Base-by-base conservation (phyloP, 2,888 invertebrate species). In the Erpobdella octoculata region DNA sequence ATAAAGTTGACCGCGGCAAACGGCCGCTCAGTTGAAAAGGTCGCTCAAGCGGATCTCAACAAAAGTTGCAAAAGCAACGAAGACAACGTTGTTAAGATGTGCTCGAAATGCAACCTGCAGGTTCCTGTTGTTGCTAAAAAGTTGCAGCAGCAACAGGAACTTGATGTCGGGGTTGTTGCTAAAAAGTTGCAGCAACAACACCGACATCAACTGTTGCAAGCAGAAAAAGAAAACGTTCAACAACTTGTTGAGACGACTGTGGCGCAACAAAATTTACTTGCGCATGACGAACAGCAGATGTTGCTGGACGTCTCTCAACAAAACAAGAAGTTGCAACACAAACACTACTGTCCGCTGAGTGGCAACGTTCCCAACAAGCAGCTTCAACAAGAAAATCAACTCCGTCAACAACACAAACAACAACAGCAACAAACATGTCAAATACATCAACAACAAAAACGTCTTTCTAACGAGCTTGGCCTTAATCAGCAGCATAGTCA, bases 1-100 rank as follows among this genome's bases (percentile, higher is more conserved):
- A 69, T 69, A 46, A 69, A 69, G n/a, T 48, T 25, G 1, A n/a
- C 33, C 5, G 53, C 41, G 25, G 28, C 41, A 28, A 67, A 37
- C 53, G 28, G 28, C 53, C 21, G 28, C 46, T 46, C 18, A 46
- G 21, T 46, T 21, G 18, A 46, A 46, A 46, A 46, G 46, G 18
- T 46, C 46, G 18, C 46, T n/a, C n/a, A n/a, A 3, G 5, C 18
- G 3, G 5, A 46, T 21, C 18, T n/a, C 46, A 46, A 46, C 46
- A 46, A 46, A 18, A 46, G 46, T 21, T n/a, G 2, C 53, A 53
- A 1, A 21, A 53, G 5, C 53, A 53, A 9, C 53, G 28, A 9
- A 21, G 28, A 18, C 53, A 53, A 53, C 53, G n/a, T n/a, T n/a
- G n/a, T n/a, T n/a, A n/a, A n/a, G n/a, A 41, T 41, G 18, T 12